Percentiles rank a stretch among this genome's conserved stretches.
Conservation (phyloP, 92 coral and sea anemone genomes). For the Siderastrea radians region DNA sequence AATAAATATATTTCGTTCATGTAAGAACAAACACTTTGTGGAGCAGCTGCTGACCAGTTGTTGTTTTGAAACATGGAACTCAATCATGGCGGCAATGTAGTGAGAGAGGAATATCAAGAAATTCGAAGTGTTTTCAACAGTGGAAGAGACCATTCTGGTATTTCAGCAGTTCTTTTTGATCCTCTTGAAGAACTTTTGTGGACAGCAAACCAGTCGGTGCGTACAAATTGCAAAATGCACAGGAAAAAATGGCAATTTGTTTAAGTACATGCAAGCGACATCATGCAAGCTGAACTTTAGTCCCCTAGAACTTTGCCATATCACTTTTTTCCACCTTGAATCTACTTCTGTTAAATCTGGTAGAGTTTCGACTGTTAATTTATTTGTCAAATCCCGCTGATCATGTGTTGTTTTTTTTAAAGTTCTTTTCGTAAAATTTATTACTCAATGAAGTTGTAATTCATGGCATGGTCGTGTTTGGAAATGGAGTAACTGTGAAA, state of each 20-base stretch:
- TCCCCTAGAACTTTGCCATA: no score
- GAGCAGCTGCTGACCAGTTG: constrained; percentile 36
- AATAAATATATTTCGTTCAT: not conserved
- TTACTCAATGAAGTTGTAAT: no score
- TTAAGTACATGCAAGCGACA: no score
- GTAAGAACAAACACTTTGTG: not conserved
- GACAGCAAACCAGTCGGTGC: constrained; percentile 95
- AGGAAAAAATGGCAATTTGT: not conserved
- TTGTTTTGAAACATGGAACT: constrained; percentile 80
- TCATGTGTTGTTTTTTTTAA: no score
- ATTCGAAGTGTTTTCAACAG: constrained; percentile 82
- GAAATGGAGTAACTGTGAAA: no score
- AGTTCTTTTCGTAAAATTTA: no score
- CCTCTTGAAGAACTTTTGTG: constrained; percentile 94
- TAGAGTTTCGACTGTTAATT: no score
- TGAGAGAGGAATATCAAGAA: constrained; percentile 93
- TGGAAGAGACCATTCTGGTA: constrained; percentile 92
- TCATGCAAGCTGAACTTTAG: no score
- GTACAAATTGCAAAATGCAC: not conserved
- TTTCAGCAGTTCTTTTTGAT: constrained; percentile 91
- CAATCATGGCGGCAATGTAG: constrained; percentile 74
- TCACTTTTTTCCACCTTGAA: no score
- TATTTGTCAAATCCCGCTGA: no score
- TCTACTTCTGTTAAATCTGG: no score
- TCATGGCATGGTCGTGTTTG: no score